phyloP scores from a whole-genome alignment of 2,113 vertebrate genomes.

The Myocastor coypus region DNA sequence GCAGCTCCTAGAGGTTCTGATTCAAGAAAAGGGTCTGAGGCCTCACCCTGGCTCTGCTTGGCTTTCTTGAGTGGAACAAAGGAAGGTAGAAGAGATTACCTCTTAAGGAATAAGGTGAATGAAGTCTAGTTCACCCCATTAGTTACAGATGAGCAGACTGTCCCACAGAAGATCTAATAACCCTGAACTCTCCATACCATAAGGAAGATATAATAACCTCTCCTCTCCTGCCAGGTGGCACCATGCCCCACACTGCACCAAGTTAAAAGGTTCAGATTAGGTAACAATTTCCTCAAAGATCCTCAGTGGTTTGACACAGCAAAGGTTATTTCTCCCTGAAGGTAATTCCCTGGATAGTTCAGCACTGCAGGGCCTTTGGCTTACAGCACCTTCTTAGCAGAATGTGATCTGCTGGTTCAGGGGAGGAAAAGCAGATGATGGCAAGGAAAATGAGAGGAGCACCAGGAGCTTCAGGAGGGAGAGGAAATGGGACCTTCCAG shows the following conservation, averaged over 20 bases:
- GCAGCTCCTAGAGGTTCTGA: background rate
- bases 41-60: background rate
- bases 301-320: background rate
- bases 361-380: background rate
- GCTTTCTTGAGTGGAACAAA: background rate
- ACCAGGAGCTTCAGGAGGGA: background rate
- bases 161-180: background rate
- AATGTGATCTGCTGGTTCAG: background rate
- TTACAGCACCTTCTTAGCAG: fast-evolving
- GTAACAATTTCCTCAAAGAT: background rate
- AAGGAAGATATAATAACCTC: background rate
- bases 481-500: background rate
- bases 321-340: background rate
- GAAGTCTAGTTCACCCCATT: background rate
- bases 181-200: background rate
- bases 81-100: background rate
- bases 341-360: too few species aligned
- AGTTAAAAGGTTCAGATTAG: background rate
- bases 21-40: background rate
- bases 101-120: background rate
- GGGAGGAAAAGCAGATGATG: fast-evolving
- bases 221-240: background rate
- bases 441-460: background rate
- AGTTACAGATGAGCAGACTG: background rate
- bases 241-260: fast-evolving